A percentile compares a stretch with the other conserved stretches of the same genome.
Evolutionary conservation across 2,113 vertebrate genomes (phyloP).

Genomic region (Platycercus adscitus): DNA sequence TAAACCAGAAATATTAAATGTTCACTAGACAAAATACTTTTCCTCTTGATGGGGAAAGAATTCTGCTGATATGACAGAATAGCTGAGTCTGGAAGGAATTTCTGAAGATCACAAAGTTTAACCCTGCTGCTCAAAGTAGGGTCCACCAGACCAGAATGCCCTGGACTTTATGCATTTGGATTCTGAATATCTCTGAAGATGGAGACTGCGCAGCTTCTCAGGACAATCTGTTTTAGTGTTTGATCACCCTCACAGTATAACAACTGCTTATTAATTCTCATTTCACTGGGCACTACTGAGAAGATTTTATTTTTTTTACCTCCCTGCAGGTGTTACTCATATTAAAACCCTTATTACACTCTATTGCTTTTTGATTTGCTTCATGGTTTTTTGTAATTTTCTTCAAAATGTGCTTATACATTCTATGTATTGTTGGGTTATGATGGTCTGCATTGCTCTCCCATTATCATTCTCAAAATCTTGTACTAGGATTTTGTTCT

Average conservation of each 20-base stretch:
- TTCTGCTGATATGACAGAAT: not conserved
- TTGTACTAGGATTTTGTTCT: not conserved
- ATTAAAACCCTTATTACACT: not conserved
- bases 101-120: not conserved
- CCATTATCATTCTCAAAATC: not conserved
- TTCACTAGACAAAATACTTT: not conserved
- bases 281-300: not conserved
- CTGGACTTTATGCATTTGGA: not conserved
- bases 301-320: not conserved
- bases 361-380: fast-evolving
- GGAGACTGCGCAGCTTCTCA: not conserved
- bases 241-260: not conserved
- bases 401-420: not conserved
- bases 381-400: not conserved
- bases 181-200: not conserved
- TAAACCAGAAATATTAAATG: not conserved
- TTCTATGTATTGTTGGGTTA: not conserved
- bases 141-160: not conserved
- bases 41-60: not conserved
- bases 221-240: not conserved
- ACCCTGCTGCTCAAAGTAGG: not conserved
- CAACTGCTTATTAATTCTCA: not conserved
- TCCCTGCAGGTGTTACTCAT: not conserved
- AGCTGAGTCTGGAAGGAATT: not conserved
- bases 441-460: not conserved